Base-by-base conservation (phyloP, 2,888 invertebrate species). In the Tyria jacobaeae region DNA sequence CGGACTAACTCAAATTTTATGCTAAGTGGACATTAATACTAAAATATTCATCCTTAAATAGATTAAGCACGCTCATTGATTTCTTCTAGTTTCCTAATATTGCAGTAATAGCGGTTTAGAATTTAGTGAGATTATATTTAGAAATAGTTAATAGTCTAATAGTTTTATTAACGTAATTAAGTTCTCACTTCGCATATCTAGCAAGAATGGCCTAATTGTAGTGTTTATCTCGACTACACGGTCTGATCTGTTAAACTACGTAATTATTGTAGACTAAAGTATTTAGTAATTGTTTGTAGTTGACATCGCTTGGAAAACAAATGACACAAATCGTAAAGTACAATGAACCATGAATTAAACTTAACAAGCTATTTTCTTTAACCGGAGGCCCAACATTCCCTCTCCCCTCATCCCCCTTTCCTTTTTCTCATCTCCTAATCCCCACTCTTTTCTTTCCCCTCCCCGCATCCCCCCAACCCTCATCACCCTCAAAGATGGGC, bases 181-280 rank as follows among this genome's bases (percentile, higher is more conserved):
- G 49, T 59, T 49, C 64, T 66, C 34, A 49, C 24, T 35, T 55
- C 48, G 48, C 39, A 48, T 54, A 63, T 63, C 55, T 44, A 68
- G 50, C 39, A 63, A 58, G 57, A 73, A 62, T 64, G 63, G 56
- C 69, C 66, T 64, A 67, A 69, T 69, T 71, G 50, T 39, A 39
- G 51, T 27, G 50, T 56, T 49, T 61, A 67, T 57, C 59, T 60
- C 57, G n/a, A 34, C 37, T 10, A 21, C 15, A 27, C 9, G 3
- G n/a, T 56, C 12, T n/a, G 25, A 49, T 57, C 49, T 37, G n/a
- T 35, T 35, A 49, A 9, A 37, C 39, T 41, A 41, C 24, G 51
- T 56, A 35, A 37, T 47, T 31, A 57, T 47, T 47, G n/a, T 44
- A 34, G 10, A 6, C 4, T 17, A 39, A 25, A 39, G 24, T 57